phyloP scores from a whole-genome alignment of 2,113 vertebrate species.

The Alethe castanea region DNA sequence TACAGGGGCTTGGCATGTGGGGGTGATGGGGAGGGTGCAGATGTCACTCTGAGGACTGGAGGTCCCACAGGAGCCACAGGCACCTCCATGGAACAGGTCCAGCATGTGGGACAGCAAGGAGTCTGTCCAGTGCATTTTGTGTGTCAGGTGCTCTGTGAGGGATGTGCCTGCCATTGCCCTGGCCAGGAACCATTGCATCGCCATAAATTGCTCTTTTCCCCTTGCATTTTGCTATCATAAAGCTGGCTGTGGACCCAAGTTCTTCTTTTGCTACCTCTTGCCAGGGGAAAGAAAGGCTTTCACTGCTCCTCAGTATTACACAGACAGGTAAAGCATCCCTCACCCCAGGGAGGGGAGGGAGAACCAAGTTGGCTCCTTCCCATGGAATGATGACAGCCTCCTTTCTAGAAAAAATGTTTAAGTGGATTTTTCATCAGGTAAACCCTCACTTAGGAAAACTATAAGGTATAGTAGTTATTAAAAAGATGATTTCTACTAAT shows the following conservation, averaged over 20 bases:
- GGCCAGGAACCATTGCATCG: neutral
- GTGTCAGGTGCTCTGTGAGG: neutral
- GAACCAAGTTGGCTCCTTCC: neutral
- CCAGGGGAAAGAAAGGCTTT: neutral
- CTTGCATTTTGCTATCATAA: neutral
- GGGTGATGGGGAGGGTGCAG: fast-evolving
- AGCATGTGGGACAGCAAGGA: neutral
- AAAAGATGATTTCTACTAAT: slow-evolving; percentile 53
- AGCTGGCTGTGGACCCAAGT: neutral
- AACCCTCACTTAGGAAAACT: slow-evolving; percentile 1
- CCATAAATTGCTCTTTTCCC: neutral
- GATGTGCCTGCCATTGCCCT: neutral
- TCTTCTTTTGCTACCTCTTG: neutral
- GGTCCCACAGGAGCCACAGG: fast-evolving
- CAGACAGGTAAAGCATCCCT: neutral
- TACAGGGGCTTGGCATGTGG: fast-evolving
- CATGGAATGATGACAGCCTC: neutral
- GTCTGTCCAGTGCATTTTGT: neutral
- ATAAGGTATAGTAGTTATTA: slow-evolving; percentile 28
- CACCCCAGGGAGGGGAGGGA: neutral
- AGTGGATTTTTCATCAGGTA: slow-evolving; percentile 23
- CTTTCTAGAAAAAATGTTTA: neutral
- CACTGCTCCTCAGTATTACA: neutral
- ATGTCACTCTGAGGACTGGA: fast-evolving
- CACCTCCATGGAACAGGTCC: neutral